Conservation (phyloP, 2,888 invertebrate genomes). For the Boloria euphrosyne region DNA sequence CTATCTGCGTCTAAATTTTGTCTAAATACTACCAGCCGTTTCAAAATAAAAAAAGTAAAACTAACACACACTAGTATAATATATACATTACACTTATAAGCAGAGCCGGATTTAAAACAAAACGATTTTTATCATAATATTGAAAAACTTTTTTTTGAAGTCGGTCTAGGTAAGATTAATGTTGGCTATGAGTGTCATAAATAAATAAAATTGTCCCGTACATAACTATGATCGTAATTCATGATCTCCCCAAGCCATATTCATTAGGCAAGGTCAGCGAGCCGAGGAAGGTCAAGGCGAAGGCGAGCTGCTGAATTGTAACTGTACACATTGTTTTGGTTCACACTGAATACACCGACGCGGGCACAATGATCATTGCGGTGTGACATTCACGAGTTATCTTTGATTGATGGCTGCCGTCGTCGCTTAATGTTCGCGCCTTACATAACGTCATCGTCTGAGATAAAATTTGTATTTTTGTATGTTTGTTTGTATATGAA, state of each 20-base stretch:
- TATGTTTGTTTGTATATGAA: too few relatives aligned
- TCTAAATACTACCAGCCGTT: too few relatives aligned
- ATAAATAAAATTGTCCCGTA: neutral
- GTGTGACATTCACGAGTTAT: neutral
- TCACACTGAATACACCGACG: constrained; percentile 1
- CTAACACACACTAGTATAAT: too few relatives aligned
- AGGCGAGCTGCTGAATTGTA: constrained; percentile 14
- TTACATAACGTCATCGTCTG: too few relatives aligned
- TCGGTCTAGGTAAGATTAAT: neutral
- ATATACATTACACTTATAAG: too few relatives aligned
- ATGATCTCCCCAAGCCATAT: neutral
- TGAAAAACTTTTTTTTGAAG: too few relatives aligned
- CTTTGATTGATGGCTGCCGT: neutral
- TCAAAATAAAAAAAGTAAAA: too few relatives aligned
- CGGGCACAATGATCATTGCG: neutral
- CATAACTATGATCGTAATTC: neutral
- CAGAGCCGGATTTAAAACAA: too few relatives aligned
- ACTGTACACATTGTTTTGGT: constrained; percentile 32
- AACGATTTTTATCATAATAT: too few relatives aligned
- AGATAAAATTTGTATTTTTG: too few relatives aligned
- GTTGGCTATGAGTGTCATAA: neutral
- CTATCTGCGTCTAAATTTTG: too few relatives aligned
- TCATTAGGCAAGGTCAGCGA: constrained; percentile 42
- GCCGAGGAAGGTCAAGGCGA: constrained; percentile 47
- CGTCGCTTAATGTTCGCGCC: neutral